A percentile compares a stretch with the other conserved stretches of the same genome.
phyloP scores from a whole-genome alignment of 1,140 invertebrate genomes.

The Nebria ingens region DNA sequence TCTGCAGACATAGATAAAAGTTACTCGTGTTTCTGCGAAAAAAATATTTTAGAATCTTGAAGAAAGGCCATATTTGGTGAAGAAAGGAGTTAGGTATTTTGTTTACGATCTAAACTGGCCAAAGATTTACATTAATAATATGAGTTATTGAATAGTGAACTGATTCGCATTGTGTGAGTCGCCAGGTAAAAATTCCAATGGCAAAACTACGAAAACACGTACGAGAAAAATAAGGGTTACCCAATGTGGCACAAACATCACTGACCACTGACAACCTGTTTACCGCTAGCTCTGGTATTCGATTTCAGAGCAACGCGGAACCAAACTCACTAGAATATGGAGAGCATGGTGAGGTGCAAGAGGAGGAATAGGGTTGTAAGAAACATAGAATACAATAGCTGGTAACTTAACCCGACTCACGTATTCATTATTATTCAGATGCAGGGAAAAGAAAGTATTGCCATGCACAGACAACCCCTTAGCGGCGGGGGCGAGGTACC shows the following conservation, averaged over 20 bases:
- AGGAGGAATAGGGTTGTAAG: neutral
- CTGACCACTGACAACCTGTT: conserved; percentile 23
- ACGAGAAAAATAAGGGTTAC: neutral
- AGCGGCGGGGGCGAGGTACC: neutral
- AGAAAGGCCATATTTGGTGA: no score
- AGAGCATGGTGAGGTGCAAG: neutral
- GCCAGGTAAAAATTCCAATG: neutral
- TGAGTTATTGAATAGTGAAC: neutral
- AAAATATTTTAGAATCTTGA: no score
- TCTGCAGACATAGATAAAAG: no score
- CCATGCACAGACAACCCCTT: neutral
- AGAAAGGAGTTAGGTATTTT: no score
- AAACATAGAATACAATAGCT: neutral
- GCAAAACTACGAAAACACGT: neutral
- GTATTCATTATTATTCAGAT: neutral
- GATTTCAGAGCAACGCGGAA: conserved; percentile 12
- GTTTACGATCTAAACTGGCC: no score
- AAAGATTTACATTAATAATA: no score
- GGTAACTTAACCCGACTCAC: neutral
- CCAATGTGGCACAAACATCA: conserved; percentile 12
- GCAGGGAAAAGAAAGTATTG: neutral
- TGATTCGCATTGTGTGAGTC: neutral
- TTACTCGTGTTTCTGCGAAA: no score
- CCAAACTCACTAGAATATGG: conserved; percentile 2
- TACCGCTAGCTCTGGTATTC: conserved; percentile 15